These are phyloP conservation scores for Aphaenogaster ashmeadi DNA, from an alignment of 1,140 invertebrate genomes.

Conservation along the genomic window DNA sequence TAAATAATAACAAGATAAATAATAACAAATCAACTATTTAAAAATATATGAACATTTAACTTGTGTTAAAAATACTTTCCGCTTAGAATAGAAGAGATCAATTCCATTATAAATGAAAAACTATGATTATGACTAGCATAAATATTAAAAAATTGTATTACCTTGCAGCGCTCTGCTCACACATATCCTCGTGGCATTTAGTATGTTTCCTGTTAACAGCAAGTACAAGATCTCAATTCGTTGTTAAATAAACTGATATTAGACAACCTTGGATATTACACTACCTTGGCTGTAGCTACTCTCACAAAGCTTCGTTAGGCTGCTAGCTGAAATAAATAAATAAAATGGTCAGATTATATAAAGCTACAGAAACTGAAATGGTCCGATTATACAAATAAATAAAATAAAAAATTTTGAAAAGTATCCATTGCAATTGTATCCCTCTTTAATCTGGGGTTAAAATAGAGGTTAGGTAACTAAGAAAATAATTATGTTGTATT, in stretches of 20 bases:
- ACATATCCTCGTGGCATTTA: conserved; percentile 59
- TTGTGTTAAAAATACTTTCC: not conserved
- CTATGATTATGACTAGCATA: not conserved
- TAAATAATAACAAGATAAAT: not conserved
- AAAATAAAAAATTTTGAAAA: not conserved
- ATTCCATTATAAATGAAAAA: not conserved
- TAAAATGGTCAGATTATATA: not conserved
- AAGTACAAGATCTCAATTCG: conserved; percentile 27
- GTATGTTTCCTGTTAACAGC: conserved; percentile 64
- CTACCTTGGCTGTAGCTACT: conserved; percentile 51
- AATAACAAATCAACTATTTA: not conserved
- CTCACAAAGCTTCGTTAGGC: not conserved
- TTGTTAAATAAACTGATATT: conserved; percentile 21
- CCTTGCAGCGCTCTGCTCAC: conserved; percentile 74
- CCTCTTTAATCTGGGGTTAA: conserved; percentile 27
- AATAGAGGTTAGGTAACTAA: conserved; percentile 41
- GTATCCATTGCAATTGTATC: not conserved
- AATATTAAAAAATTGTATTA: conserved; percentile 56
- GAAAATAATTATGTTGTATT: not conserved
- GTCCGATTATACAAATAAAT: not conserved
- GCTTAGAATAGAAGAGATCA: not conserved
- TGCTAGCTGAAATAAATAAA: conserved; percentile 47
- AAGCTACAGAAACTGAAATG: not conserved
- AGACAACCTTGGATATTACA: not conserved
- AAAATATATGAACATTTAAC: not conserved